Evolutionary conservation across 2,888 invertebrate genomes (phyloP), one percentile per base, ranked within the genome.

Genomic region (Cephus sareptanus): DNA sequence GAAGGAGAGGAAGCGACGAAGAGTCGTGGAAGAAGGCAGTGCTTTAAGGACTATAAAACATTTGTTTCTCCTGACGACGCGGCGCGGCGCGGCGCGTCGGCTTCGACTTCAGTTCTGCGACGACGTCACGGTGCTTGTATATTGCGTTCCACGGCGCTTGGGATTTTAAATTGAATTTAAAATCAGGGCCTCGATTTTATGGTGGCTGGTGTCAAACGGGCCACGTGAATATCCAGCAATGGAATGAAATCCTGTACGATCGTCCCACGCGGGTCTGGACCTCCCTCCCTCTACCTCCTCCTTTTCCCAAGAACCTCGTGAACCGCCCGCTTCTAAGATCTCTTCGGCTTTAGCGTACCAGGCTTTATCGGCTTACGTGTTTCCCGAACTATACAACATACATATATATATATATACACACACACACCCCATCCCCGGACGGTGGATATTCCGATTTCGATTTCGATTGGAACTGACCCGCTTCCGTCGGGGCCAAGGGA

Each of bases 141-240:
- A 87, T 88, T 87, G 85, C 87, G 79, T 84, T 83, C 73, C 80
- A 75, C 80, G 76, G 80, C 84, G 81, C 84, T 83, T 82, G 82
- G 86, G 87, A 88, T 89, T 90, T 89, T 83, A 87, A 89, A 89
- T 90, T 90, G 90, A 91, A 91, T 90, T 90, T 87, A 85, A 91
- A 91, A 90, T 89, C 88, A 88, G 87, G 86, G 85, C 82, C 87
- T 86, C 88, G 88, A 89, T 88, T 90, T 90, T 90, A 90, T 88
- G 85, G 86, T 80, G 77, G 84, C 78, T 84, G 83, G 85, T 87
- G 89, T 88, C 88, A 87, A 89, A 89, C 85, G 84, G 40, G 13
- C 78, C 80, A 79, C 80, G 79, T 75, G 82, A 87, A 83, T 84
- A 83, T 82, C 85, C 40, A 15, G 40, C 15, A 40, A 40, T 40